Evolutionary conservation across 1,140 invertebrate genomes (phyloP), one percentile per base, ranked within the genome.

Genomic region (Microvelia longipes): DNA sequence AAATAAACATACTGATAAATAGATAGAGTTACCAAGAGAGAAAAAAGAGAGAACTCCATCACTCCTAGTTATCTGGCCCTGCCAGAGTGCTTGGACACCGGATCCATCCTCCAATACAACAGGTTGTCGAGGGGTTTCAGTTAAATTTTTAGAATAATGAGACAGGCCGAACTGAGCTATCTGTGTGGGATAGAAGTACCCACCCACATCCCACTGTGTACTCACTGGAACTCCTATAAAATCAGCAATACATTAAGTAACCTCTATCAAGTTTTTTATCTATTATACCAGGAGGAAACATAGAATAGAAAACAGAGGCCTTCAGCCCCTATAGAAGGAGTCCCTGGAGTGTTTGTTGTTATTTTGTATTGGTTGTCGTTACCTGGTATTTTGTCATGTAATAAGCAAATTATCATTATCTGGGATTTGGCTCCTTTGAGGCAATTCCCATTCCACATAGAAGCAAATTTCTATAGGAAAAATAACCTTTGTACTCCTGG

Each of bases 101-200:
- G 90, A 88, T 0, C 86, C 86, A 79, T 94, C 89, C 76, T 95
- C 92, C 13, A 93, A 79, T 29, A 78, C 71, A 73, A 83, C 86
- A 71, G 85, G 80, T 35, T 85, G 83, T 2, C 90, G 89, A 74
- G 88, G 85, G 0, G 88, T 85, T 75, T 93, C 91, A 0, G 90
- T 92, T 24, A 94, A 77, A 80, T 94, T 92, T 81, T 98, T 98
- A 78, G 93, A 96, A 80, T 96, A 98, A 81, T 99, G 97, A 28
- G 94, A 92, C 35, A 99, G 80, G 0, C 93, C 97, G 80, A 94
- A 99, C 79, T 99, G 97, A 2, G 96, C 94, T 73, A 99, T 97
- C 83, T 99, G 97, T 1, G 96, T 98, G 0, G 96, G 95, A 82
- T 99, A 99, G 79, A 90, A 96, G 80, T 98, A 98, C 0, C 94